These are phyloP conservation scores for Caerostris extrusa DNA, from an alignment of 1,140 invertebrate genomes.

Conservation along the genomic window DNA sequence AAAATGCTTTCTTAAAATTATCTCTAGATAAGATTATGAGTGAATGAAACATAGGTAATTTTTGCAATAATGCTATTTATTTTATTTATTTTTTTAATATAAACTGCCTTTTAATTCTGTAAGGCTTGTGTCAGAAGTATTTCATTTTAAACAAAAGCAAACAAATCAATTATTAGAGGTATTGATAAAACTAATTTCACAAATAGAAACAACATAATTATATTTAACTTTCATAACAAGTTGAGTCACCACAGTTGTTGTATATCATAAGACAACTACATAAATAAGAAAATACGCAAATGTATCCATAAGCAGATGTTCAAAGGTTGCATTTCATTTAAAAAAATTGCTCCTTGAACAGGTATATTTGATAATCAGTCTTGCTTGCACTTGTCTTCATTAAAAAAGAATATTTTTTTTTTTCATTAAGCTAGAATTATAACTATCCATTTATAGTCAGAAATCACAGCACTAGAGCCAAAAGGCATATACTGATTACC, in stretches of 20 bases:
- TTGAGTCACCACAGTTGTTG: not conserved
- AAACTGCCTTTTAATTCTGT: not conserved
- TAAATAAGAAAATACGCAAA: constrained; percentile 36
- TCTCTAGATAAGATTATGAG: not conserved
- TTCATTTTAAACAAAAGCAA: not conserved
- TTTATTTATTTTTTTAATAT: not conserved
- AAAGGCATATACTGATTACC: constrained; percentile 70
- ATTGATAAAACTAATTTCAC: constrained; percentile 47
- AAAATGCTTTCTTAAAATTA: not conserved
- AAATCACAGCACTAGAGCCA: constrained; percentile 76
- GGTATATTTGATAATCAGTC: constrained; percentile 62
- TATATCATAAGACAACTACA: constrained; percentile 14
- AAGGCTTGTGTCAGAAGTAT: not conserved
- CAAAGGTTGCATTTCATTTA: constrained; percentile 46
- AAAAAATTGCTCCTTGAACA: constrained; percentile 61
- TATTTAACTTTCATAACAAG: constrained; percentile 9
- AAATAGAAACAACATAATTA: constrained; percentile 14
- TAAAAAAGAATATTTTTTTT: constrained; percentile 57
- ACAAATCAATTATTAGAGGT: constrained; percentile 15
- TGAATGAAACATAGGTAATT: not conserved
- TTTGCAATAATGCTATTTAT: not conserved
- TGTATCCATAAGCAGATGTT: constrained; percentile 23
- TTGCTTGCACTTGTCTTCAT: constrained; percentile 19
- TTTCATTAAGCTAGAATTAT: constrained; percentile 47
- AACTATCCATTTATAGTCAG: constrained; percentile 75